phyloP scores from a whole-genome alignment of 53 echinoderm and acorn worm genomes.

The Crossaster papposus region DNA sequence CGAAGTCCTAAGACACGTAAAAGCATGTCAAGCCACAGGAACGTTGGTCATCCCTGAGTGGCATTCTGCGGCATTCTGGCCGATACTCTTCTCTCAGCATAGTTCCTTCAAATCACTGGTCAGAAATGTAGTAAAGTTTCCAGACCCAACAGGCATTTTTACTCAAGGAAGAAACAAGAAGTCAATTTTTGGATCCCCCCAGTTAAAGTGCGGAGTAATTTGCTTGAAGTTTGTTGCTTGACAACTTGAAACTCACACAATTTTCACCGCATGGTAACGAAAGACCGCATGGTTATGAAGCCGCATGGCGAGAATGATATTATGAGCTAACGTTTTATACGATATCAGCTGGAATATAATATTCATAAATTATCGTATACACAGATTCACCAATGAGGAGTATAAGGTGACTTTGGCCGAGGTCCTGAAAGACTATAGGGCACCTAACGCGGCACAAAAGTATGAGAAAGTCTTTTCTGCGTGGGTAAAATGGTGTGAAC shows the following conservation, averaged over 20 bases:
- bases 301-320: slow-evolving; percentile 17
- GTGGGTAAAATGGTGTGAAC: slow-evolving; percentile 27
- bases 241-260: not conserved
- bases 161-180: slow-evolving; percentile 10
- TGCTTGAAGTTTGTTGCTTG: not conserved
- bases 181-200: not conserved
- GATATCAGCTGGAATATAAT: not conserved
- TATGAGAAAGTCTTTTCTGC: slow-evolving; percentile 21
- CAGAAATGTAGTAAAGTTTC: not conserved
- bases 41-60: slow-evolving; percentile 33
- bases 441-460: slow-evolving; percentile 24
- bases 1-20: slow-evolving; percentile 5
- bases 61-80: slow-evolving; percentile 51
- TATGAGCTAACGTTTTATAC: not conserved
- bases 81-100: slow-evolving; percentile 21
- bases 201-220: not conserved
- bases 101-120: not conserved
- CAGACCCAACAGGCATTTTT: slow-evolving; percentile 5
- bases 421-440: slow-evolving; percentile 28
- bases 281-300: not conserved
- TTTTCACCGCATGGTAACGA: slow-evolving; percentile 16
- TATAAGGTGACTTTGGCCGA: not conserved
- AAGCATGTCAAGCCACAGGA: not conserved
- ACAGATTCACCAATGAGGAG: not conserved
- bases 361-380: not conserved